These are phyloP conservation scores for Poecile atricapillus DNA, from an alignment of 2,113 vertebrate species.

Conservation along the genomic window DNA sequence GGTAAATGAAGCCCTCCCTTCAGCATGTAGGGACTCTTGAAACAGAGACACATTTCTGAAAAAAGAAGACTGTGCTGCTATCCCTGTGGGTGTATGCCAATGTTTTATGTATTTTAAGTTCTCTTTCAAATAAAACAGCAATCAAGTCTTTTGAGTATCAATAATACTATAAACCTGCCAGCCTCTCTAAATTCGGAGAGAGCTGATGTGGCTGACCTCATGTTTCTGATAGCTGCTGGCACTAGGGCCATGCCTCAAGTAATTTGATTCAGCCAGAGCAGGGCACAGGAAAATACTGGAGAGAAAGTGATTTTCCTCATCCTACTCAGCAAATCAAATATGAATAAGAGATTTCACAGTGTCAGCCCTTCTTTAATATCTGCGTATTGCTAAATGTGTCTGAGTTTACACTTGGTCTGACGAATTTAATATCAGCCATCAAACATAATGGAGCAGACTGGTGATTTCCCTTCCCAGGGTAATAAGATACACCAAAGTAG, in stretches of 20 bases:
- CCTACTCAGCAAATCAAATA: not conserved
- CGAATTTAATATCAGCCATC: not conserved
- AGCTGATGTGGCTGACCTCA: accelerated
- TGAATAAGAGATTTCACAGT: not conserved
- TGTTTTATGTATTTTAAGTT: not conserved
- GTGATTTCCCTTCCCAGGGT: not conserved
- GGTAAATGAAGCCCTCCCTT: not conserved
- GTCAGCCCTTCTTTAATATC: not conserved
- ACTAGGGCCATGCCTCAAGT: not conserved
- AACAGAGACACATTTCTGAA: not conserved
- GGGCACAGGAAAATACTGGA: not conserved
- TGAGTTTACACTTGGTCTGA: not conserved
- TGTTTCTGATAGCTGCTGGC: not conserved
- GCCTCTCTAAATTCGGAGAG: not conserved
- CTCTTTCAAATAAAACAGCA: not conserved
- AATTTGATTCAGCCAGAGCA: not conserved
- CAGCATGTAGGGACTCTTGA: not conserved
- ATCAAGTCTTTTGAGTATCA: not conserved
- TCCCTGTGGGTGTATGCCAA: not conserved
- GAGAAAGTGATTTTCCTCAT: not conserved
- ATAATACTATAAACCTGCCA: not conserved
- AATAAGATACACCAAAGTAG: not conserved
- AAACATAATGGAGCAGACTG: not conserved
- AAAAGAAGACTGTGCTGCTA: not conserved
- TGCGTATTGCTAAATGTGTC: not conserved